Conservation (phyloP, 2,888 invertebrate genomes). For the Conistra vaccinii region DNA sequence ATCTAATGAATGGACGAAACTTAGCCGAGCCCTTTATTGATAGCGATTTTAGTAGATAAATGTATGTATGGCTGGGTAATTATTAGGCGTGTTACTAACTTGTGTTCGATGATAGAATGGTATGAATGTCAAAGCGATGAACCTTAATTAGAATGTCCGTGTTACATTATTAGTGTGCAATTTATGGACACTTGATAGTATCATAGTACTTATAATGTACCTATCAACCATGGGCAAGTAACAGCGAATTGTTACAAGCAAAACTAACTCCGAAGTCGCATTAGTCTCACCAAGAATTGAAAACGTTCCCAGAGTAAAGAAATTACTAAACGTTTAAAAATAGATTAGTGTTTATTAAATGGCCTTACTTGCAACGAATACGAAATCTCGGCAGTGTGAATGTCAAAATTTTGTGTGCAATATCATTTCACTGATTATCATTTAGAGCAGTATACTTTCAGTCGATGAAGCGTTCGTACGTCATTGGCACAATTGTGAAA, state of each 20-base stretch:
- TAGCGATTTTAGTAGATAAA: constrained; percentile 87
- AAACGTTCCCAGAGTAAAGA: constrained; percentile 89
- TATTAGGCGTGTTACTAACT: constrained; percentile 87
- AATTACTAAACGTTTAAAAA: constrained; percentile 91
- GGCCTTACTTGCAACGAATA: constrained; percentile 91
- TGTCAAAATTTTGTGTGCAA: constrained; percentile 90
- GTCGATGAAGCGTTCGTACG: constrained; percentile 86
- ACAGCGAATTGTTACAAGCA: constrained; percentile 86
- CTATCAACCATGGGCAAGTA: constrained; percentile 79
- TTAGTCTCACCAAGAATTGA: constrained; percentile 88
- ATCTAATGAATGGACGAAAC: constrained; percentile 84
- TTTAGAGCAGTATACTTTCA: constrained; percentile 85
- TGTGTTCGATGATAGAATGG: constrained; percentile 87
- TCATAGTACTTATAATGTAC: constrained; percentile 73
- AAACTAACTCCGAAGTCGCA: constrained; percentile 85
- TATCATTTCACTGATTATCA: constrained; percentile 90
- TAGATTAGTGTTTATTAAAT: constrained; percentile 91
- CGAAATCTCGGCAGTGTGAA: constrained; percentile 90
- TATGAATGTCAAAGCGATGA: constrained; percentile 91
- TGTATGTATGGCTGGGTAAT: constrained; percentile 81
- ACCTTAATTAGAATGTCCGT: constrained; percentile 90
- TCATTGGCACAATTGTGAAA: constrained; percentile 89
- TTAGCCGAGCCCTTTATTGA: constrained; percentile 88
- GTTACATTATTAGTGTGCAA: constrained; percentile 90
- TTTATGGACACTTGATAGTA: constrained; percentile 82